A percentile compares a stretch with the other conserved stretches of the same genome.
phyloP scores from a whole-genome alignment of 2,888 invertebrate genomes.

The Phania funesta region DNA sequence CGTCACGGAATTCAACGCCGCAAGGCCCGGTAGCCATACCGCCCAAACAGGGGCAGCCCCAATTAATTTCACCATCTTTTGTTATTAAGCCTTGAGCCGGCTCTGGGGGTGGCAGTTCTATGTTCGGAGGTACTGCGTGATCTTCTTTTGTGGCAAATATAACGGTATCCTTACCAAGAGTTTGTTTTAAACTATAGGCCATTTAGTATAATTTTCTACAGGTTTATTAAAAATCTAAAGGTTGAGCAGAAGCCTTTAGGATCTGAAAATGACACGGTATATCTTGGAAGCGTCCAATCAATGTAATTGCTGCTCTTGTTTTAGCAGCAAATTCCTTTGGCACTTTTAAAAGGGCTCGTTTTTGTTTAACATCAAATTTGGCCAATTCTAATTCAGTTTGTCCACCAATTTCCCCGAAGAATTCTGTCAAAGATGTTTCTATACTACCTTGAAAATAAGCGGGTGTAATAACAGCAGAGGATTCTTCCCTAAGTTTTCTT shows the following conservation, averaged over 20 bases:
- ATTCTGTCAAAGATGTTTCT: constrained; percentile 80
- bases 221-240: constrained; percentile 68
- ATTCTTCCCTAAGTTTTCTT: constrained; percentile 81
- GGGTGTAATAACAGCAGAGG: constrained; percentile 79
- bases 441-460: constrained; percentile 83
- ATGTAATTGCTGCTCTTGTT: constrained; percentile 82
- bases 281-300: constrained; percentile 81
- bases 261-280: constrained; percentile 82
- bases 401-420: constrained; percentile 84
- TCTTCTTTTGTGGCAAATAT: constrained; percentile 91
- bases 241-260: constrained; percentile 80
- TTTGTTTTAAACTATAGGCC: constrained; percentile 77
- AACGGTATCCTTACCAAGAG: constrained; percentile 88
- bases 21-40: constrained; percentile 99
- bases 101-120: constrained; percentile 86
- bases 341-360: constrained; percentile 83
- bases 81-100: constrained; percentile 90
- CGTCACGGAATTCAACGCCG: constrained; percentile 94
- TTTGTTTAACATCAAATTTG: constrained; percentile 81
- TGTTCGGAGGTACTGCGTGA: constrained; percentile 86
- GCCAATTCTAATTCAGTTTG: constrained; percentile 82
- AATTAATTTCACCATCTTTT: constrained; percentile 94
- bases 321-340: constrained; percentile 82
- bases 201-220: too few species aligned
- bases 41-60: constrained; percentile 98